phyloP scores from a whole-genome alignment of 2,888 invertebrate genomes.

The Caenorhabditis angaria region DNA sequence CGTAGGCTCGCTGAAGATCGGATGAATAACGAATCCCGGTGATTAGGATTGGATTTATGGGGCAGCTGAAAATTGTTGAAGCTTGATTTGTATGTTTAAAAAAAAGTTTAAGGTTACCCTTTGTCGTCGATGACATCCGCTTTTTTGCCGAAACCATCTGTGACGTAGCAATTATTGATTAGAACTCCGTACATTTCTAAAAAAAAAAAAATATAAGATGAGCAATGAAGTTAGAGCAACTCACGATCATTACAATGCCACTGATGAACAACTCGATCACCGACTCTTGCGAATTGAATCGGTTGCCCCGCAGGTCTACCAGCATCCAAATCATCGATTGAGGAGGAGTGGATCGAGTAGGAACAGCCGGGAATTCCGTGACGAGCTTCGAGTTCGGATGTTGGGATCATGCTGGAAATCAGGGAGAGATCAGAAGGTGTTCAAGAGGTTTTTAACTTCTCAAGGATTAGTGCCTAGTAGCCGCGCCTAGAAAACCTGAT shows the following conservation, averaged over 20 bases:
- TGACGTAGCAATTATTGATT: constrained; percentile 72
- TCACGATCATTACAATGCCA: constrained; percentile 72
- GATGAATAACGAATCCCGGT: constrained; percentile 71
- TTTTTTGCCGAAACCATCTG: constrained; percentile 71
- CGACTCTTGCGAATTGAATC: constrained; percentile 71
- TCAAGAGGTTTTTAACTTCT: no score
- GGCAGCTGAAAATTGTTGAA: constrained; percentile 52
- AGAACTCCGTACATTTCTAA: constrained; percentile 72
- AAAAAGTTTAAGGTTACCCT: constrained; percentile 38
- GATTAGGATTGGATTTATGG: constrained; percentile 70
- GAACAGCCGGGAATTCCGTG: constrained; percentile 72
- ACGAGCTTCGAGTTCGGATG: constrained; percentile 71
- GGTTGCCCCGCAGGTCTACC: constrained; percentile 64
- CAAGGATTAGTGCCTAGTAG: no score
- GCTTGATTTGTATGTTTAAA: not conserved
- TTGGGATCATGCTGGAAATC: constrained; percentile 70
- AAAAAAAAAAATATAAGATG: constrained; percentile 13
- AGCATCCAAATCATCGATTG: constrained; percentile 61
- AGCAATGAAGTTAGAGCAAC: constrained; percentile 24
- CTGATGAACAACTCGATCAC: constrained; percentile 71
- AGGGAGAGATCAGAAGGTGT: no score
- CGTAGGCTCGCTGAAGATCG: constrained; percentile 71
- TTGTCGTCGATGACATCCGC: constrained; percentile 69
- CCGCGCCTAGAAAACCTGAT: no score
- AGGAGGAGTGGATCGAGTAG: constrained; percentile 69